These are phyloP conservation scores for Harpalus rubripes DNA, from an alignment of 2,888 invertebrate genomes.

Conservation along the genomic window DNA sequence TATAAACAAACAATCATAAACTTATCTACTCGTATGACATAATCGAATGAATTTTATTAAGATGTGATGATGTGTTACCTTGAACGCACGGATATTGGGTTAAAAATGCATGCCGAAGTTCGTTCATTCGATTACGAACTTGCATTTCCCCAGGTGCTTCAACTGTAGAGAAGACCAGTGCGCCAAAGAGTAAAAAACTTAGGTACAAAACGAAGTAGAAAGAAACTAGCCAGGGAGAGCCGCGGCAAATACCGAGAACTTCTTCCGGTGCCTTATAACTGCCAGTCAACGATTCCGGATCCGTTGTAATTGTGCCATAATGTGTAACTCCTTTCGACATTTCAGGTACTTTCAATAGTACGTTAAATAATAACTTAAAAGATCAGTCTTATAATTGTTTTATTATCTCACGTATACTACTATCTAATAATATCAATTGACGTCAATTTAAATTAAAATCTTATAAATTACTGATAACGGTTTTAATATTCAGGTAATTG, in stretches of 20 bases:
- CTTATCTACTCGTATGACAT: neutral
- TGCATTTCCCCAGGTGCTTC: conserved; percentile 83
- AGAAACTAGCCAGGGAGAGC: conserved; percentile 78
- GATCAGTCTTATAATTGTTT: conserved; percentile 14
- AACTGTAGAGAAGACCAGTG: conserved; percentile 83
- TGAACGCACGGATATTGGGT: conserved; percentile 81
- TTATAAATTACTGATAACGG: conserved; percentile 46
- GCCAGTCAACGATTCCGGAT: conserved; percentile 18
- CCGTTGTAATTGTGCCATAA: conserved; percentile 56
- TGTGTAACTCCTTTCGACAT: conserved; percentile 50
- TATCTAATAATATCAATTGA: conserved; percentile 57
- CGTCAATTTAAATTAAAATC: conserved; percentile 58
- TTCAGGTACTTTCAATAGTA: conserved; percentile 19
- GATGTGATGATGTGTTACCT: conserved; percentile 77
- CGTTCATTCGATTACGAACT: conserved; percentile 78
- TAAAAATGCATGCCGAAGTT: conserved; percentile 80
- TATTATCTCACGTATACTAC: conserved; percentile 19
- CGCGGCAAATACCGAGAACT: conserved; percentile 79
- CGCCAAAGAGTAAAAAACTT: conserved; percentile 83
- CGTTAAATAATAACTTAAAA: conserved; percentile 23
- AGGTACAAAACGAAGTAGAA: conserved; percentile 81
- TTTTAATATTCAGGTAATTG: conserved; percentile 24
- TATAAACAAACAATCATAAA: conserved; percentile 25
- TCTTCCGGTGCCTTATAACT: conserved; percentile 54
- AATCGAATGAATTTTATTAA: conserved; percentile 40